phyloP scores from a whole-genome alignment of 2,888 invertebrate species.

The Sicus ferrugineus region DNA sequence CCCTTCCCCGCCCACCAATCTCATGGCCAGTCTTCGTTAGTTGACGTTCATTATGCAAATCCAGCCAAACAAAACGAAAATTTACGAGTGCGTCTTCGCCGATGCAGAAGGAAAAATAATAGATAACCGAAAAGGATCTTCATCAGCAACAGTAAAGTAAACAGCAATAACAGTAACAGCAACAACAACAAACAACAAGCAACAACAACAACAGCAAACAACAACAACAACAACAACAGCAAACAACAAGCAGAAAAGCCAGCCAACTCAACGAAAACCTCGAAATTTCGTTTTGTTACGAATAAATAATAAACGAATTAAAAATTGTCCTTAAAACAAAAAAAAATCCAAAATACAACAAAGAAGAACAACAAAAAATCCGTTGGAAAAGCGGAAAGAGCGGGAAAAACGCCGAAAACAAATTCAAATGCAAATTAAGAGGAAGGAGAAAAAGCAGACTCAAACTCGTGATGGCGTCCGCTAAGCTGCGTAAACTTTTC shows the following conservation, averaged over 20 bases:
- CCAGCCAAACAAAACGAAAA: conserved; percentile 46
- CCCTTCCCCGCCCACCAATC: conserved; percentile 3
- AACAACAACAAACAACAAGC: conserved; percentile 26
- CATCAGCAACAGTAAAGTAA: conserved; percentile 41
- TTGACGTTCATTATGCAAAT: conserved; percentile 36
- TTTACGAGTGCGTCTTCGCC: conserved; percentile 41
- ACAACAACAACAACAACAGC: conserved; percentile 19
- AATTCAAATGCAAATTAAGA: conserved; percentile 25
- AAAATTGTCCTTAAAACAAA: conserved; percentile 44
- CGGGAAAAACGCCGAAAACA: conserved; percentile 16
- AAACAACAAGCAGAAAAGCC: conserved; percentile 31
- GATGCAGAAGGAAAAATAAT: conserved; percentile 38
- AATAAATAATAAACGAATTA: conserved; percentile 60
- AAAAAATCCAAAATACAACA: not conserved
- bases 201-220: not conserved
- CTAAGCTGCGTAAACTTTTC: conserved; percentile 25
- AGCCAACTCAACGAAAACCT: conserved; percentile 30
- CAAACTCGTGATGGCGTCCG: conserved; percentile 29
- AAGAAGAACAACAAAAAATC: not conserved
- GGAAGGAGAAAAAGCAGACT: not conserved
- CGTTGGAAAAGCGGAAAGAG: conserved; percentile 6
- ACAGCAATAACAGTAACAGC: conserved; percentile 4
- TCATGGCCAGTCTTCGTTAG: conserved; percentile 18
- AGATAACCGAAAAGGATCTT: conserved; percentile 40
- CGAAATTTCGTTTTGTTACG: conserved; percentile 42